Conservation (phyloP, 2,113 vertebrate species). For the Sinocyclocheilus anshuiensis region DNA sequence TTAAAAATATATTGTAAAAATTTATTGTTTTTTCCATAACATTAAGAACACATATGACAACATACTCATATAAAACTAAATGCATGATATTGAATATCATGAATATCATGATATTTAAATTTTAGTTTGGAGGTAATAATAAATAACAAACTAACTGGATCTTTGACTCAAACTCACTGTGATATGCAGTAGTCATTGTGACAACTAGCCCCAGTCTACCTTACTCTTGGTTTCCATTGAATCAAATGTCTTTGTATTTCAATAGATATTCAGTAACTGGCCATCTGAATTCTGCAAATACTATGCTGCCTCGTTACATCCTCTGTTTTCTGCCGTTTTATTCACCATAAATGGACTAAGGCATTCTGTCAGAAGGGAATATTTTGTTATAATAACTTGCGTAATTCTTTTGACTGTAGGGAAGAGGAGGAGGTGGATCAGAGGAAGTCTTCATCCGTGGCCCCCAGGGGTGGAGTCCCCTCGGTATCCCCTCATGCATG, state of each 20-base stretch:
- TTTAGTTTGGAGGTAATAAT: not conserved
- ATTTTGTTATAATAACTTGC: not conserved
- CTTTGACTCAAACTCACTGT: not conserved
- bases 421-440: slow-evolving; percentile 71
- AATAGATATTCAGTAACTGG: not conserved
- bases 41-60: not conserved
- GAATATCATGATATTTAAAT: not conserved
- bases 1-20: too few relatives aligned
- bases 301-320: not conserved
- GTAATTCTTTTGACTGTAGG: slow-evolving; percentile 61
- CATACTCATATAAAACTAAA: too few relatives aligned
- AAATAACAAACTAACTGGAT: not conserved
- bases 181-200: not conserved
- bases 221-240: not conserved
- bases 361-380: not conserved
- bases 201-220: not conserved
- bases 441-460: slow-evolving; percentile 53
- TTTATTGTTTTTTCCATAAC: not conserved
- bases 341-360: not conserved
- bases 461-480: slow-evolving; percentile 74
- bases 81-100: too few relatives aligned
- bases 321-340: not conserved
- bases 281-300: not conserved
- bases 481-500: slow-evolving; percentile 82
- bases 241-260: not conserved